Evolutionary conservation across 1,140 invertebrate species (phyloP).

Genomic region (Eurosta solidaginis): DNA sequence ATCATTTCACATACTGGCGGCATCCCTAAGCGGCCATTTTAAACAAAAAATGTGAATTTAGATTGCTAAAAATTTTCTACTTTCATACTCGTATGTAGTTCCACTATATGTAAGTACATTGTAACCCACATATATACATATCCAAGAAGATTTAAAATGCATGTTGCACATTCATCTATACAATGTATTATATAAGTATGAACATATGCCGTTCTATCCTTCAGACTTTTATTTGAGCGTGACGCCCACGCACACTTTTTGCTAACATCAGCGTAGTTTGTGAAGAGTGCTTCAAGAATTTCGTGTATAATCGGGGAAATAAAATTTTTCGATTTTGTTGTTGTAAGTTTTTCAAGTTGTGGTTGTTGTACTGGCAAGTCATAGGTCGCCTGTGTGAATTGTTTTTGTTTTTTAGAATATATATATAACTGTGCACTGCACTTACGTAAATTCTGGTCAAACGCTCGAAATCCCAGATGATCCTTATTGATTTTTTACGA

Average conservation of each 20-base stretch:
- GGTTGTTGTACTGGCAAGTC: neutral
- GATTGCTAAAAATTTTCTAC: neutral
- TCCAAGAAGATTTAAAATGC: too few species aligned
- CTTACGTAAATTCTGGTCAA: conserved; percentile 8
- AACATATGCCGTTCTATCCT: neutral
- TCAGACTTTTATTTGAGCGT: neutral
- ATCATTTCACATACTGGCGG: neutral
- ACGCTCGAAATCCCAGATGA: conserved; percentile 6
- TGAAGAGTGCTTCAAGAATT: neutral
- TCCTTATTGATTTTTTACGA: neutral
- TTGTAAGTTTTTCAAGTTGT: neutral
- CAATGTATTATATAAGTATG: neutral
- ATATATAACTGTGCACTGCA: neutral
- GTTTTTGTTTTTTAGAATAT: neutral
- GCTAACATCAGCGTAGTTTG: neutral
- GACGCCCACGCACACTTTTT: neutral
- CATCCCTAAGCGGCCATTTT: neutral
- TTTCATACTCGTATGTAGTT: neutral
- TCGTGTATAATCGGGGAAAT: neutral
- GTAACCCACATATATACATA: neutral
- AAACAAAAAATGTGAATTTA: neutral
- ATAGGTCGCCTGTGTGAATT: neutral
- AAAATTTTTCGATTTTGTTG: neutral
- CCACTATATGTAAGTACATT: neutral
- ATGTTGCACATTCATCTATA: too few species aligned